Evolutionary conservation across 2,113 vertebrate genomes (phyloP), one percentile per base, ranked within the genome.

Genomic region (Pionites leucogaster): DNA sequence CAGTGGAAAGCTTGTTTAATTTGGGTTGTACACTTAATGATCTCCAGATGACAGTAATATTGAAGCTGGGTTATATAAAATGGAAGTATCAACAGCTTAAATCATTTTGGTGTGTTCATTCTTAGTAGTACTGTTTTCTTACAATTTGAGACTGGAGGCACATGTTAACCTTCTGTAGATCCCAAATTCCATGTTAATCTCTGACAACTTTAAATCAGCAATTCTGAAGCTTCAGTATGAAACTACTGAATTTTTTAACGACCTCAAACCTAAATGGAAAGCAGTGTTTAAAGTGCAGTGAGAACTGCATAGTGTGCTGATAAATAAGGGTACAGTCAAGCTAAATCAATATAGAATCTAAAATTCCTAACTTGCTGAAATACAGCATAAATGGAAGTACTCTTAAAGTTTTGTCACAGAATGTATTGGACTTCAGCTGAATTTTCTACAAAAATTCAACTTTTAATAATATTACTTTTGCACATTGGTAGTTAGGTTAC

Each of bases 81-180:
- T 65, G 33, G 33, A 81, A 83, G 23, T 27, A 80, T 20, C 76
- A 77, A 52, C 49, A 88, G 64, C 16, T 35, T 70, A 20, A 86
- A 27, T 63, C 23, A 89, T 63, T 63, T 28, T 59, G 44, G 23
- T 41, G 22, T 55, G 37, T 53, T 90, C 28, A 49, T 35, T 88
- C 82, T 53, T 19, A 80, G 64, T 4, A 69, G 28, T 16, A 63
- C 7, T 53, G 65, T 76, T 87, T 65, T 84, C 70, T 75, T 64
- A 67, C 23, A 67, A 55, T 1, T 47, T 53, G 62, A 60, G 52
- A 64, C 16, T 8, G 1, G 9, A 53, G 22, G 59, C 42, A 11
- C 0, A 0, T 14, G 29, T 52, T 67, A 31, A 16, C 15, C 23
- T 67, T 42, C 44, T 63, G 46, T 37, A 74, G n/a, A 59, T 76